Conservation (phyloP, 2,797 vertebrate species). For the Rhabdophis nuchalis region DNA sequence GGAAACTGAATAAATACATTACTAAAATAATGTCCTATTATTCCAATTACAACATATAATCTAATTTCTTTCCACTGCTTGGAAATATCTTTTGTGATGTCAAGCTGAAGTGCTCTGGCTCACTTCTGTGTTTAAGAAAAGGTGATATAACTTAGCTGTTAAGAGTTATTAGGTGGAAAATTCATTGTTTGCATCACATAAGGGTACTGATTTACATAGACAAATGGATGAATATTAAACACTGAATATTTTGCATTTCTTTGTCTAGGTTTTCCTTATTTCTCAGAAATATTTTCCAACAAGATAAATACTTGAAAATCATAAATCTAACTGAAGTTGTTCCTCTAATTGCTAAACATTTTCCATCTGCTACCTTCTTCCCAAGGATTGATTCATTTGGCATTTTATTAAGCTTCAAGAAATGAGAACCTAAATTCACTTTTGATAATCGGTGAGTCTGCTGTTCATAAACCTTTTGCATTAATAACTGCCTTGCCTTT, state of each 20-base stretch:
- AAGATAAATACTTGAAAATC: not conserved
- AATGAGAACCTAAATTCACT: not conserved
- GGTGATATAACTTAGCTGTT: not conserved
- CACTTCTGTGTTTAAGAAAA: conserved; percentile 7
- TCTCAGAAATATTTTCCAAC: not conserved
- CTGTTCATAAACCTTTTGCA: not conserved
- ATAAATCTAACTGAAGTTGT: not conserved
- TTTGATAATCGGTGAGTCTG: not conserved
- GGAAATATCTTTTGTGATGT: not conserved
- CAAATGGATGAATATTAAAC: not conserved
- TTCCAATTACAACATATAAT: not conserved
- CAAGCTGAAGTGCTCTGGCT: not conserved
- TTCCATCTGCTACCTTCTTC: not conserved
- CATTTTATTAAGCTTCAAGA: not conserved
- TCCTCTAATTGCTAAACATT: not conserved
- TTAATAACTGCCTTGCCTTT: not conserved
- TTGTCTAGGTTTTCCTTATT: not conserved
- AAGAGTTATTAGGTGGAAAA: not conserved
- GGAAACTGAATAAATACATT: not conserved
- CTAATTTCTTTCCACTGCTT: not conserved
- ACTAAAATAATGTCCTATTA: not conserved
- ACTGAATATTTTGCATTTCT: not conserved
- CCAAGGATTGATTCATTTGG: not conserved
- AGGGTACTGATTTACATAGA: not conserved
- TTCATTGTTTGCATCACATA: not conserved